Percentiles rank a stretch among this genome's conserved stretches.
phyloP scores from a whole-genome alignment of 2,113 vertebrate species.

The Laticauda laticaudata region DNA sequence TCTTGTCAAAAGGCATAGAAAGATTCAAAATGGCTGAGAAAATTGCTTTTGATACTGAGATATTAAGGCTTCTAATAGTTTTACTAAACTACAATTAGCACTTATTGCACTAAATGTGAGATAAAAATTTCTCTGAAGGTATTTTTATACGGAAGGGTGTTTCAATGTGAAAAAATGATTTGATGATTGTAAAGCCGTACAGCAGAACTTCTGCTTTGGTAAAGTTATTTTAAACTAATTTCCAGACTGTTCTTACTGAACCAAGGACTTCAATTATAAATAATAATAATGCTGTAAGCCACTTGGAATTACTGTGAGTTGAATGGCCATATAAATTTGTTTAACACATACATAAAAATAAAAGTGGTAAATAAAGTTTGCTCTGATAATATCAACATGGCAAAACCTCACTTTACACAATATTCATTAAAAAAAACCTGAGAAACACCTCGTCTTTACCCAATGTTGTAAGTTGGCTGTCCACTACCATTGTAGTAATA shows the following conservation, averaged over 20 bases:
- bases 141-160: neutral
- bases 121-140: neutral
- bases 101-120: neutral
- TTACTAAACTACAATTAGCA: neutral
- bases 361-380: neutral
- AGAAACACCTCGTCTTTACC: neutral
- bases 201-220: no score
- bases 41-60: neutral
- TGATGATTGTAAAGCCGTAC: neutral
- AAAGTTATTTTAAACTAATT: neutral
- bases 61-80: neutral
- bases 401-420: neutral
- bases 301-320: neutral
- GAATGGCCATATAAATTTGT: neutral
- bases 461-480: neutral
- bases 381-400: neutral
- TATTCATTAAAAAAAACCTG: neutral
- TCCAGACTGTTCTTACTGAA: neutral
- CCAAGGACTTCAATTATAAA: neutral
- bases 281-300: neutral
- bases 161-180: neutral
- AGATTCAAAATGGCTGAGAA: neutral
- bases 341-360: neutral
- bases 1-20: neutral
- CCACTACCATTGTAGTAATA: neutral